These are phyloP conservation scores for Oceanodroma tethys DNA, from an alignment of 2,113 vertebrate species.

Conservation along the genomic window DNA sequence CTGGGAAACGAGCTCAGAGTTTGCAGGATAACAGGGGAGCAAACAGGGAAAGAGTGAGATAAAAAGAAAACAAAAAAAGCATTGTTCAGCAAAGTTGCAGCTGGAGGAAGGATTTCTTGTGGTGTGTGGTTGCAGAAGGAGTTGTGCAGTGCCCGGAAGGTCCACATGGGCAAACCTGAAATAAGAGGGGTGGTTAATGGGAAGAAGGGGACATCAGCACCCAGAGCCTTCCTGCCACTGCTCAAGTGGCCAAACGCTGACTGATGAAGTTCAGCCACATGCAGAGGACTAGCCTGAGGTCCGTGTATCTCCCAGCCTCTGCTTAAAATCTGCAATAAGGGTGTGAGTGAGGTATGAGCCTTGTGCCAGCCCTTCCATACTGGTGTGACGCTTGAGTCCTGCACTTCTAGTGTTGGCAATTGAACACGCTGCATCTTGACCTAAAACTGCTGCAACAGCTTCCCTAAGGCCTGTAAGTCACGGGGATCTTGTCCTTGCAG, in stretches of 20 bases:
- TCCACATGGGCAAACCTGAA: not conserved
- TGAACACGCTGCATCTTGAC: rapidly evolving
- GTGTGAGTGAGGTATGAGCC: not conserved
- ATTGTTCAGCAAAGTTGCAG: not conserved
- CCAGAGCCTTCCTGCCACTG: not conserved
- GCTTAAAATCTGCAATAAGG: not conserved
- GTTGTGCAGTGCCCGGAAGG: not conserved
- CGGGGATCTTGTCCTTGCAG: constrained; percentile 49
- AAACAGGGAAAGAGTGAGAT: not conserved
- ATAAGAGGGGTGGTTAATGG: not conserved
- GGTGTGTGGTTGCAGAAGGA: not conserved
- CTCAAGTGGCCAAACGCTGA: not conserved
- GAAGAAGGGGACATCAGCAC: not conserved
- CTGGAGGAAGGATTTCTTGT: not conserved
- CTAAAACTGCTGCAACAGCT: not conserved
- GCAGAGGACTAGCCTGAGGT: not conserved
- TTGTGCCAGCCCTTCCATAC: not conserved
- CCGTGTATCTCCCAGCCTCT: not conserved
- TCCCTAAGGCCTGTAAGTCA: not conserved
- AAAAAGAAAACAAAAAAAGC: not conserved
- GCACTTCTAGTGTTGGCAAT: not conserved
- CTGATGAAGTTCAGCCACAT: not conserved
- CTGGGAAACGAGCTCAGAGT: not conserved
- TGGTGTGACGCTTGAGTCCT: not conserved
- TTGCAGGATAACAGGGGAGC: not conserved